Evolutionary conservation across 2,888 invertebrate species (phyloP).

Genomic region (Labia minor): DNA sequence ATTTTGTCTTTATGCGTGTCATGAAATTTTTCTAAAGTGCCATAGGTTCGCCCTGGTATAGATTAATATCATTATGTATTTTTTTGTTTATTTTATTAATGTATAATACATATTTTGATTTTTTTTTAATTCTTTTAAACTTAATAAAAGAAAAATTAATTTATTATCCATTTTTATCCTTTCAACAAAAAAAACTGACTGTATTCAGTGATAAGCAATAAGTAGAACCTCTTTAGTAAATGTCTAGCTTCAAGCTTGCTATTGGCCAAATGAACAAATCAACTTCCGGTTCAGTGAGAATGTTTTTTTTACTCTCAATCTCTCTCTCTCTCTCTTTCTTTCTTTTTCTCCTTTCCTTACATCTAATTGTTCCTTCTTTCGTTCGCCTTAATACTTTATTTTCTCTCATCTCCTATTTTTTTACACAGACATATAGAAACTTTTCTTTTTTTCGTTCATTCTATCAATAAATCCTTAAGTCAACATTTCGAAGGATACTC

Average conservation of each 20-base stretch:
- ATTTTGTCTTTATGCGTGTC: no score
- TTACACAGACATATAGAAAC: not conserved
- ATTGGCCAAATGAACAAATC: constrained; percentile 7
- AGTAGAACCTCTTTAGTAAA: not conserved
- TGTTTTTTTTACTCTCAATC: not conserved
- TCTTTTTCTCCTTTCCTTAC: not conserved
- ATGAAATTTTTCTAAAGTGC: no score
- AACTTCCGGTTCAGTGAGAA: constrained; percentile 13
- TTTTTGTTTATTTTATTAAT: no score
- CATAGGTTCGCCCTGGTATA: no score
- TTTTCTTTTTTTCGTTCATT: not conserved
- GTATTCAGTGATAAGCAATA: not conserved
- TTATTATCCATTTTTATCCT: no score
- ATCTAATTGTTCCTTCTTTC: not conserved
- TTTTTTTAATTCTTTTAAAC: no score
- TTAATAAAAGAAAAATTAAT: no score
- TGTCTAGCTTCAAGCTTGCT: not conserved
- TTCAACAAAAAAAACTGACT: not conserved
- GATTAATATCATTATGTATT: no score
- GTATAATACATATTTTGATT: no score
- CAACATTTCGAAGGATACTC: not conserved
- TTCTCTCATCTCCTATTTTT: not conserved
- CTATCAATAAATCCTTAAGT: constrained; percentile 1
- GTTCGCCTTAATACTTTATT: not conserved
- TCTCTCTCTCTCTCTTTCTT: not conserved